Percentiles rank a stretch among this genome's conserved stretches.
phyloP scores from a whole-genome alignment of 2,113 vertebrate genomes.

The Chascanopsetta lugubris region DNA sequence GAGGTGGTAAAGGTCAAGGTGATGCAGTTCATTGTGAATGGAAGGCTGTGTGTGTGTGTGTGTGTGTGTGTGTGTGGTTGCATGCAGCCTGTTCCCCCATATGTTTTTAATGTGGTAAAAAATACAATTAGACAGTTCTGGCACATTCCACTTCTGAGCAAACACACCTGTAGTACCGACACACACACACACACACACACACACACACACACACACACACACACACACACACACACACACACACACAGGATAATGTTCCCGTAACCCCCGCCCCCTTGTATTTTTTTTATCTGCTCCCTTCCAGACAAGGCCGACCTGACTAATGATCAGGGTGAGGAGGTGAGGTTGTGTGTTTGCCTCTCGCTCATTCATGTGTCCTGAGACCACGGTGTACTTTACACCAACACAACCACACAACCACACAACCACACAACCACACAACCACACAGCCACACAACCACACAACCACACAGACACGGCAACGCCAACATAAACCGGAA shows the following conservation, averaged over 20 bases:
- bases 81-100: constrained; percentile 25
- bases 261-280: constrained; percentile 26
- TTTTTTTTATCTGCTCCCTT: constrained; percentile 60
- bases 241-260: constrained; percentile 40
- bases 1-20: too few relatives aligned
- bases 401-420: too few relatives aligned
- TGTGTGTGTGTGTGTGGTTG: not conserved
- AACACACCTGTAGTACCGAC: not conserved
- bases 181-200: not conserved
- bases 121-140: too few relatives aligned
- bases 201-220: constrained; percentile 10
- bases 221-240: constrained; percentile 15
- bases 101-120: too few relatives aligned
- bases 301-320: constrained; percentile 62
- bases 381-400: constrained; percentile 32
- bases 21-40: too few relatives aligned
- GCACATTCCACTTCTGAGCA: not conserved
- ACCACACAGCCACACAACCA: too few relatives aligned
- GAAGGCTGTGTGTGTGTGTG: too few relatives aligned
- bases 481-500: constrained; percentile 36
- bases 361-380: constrained; percentile 16
- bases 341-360: constrained; percentile 44
- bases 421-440: too few relatives aligned
- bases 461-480: too few relatives aligned
- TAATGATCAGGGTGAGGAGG: constrained; percentile 49